Evolutionary conservation across 1,140 invertebrate genomes (phyloP).

Genomic region (Orius insidiosus): DNA sequence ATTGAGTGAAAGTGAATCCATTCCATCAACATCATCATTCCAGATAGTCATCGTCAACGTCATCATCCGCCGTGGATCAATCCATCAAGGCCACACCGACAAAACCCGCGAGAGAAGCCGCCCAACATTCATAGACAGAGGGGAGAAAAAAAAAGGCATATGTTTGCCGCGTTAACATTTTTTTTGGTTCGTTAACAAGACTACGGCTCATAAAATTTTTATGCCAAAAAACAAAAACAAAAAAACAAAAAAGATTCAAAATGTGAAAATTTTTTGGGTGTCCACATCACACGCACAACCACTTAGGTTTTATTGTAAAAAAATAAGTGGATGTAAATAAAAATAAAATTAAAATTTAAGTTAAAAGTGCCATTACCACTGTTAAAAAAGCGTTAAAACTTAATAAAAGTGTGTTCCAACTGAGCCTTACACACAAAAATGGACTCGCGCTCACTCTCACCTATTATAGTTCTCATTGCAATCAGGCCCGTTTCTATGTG

Average conservation of each 20-base stretch:
- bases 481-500: slow-evolving; percentile 8
- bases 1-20: slow-evolving; percentile 39
- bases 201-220: slow-evolving; percentile 19
- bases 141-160: slow-evolving; percentile 18
- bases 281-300: slow-evolving; percentile 9
- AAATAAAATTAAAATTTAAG: not conserved
- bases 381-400: slow-evolving; percentile 6
- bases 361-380: slow-evolving; percentile 10
- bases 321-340: not conserved
- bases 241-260: slow-evolving; percentile 3
- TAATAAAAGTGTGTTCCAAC: slow-evolving; percentile 6
- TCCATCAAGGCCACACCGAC: slow-evolving; percentile 13
- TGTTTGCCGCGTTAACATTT: slow-evolving; percentile 21
- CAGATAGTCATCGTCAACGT: not conserved
- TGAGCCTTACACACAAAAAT: slow-evolving; percentile 6
- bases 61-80: not conserved
- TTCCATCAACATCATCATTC: slow-evolving; percentile 14
- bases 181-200: slow-evolving; percentile 15
- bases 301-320: not conserved
- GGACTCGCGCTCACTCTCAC: slow-evolving; percentile 2
- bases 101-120: slow-evolving; percentile 20
- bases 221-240: slow-evolving; percentile 11
- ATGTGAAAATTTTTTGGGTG: not conserved
- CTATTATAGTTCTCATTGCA: slow-evolving; percentile 11
- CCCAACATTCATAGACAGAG: slow-evolving; percentile 20